Base-by-base conservation (phyloP, 53 echinoderm and acorn worm genomes). In the Patiria pectinifera region DNA sequence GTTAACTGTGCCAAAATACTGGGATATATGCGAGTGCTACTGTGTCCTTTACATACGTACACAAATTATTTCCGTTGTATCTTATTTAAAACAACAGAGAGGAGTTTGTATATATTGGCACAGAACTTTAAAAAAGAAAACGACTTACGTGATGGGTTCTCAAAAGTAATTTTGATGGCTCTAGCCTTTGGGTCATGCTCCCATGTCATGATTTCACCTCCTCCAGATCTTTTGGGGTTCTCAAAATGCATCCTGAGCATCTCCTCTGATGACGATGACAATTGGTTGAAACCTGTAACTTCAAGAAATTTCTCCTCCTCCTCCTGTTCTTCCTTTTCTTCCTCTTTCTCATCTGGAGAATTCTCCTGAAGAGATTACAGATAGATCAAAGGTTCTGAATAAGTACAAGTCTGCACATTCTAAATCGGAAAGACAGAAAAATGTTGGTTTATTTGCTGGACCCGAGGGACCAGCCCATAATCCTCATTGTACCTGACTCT, bases 181-280 rank as follows among this genome's bases (percentile, higher is more conserved):
- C 81, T 69, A 46, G 76, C 48, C 62, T 92, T 86, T 4, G 48
- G 13, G 4, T 89, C 80, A 23, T 26, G 69, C 18, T 85, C 69
- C 2, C 35, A 25, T 7, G 45, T 59, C 43, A 62, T 47, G 44
- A 93, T 85, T 8, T 89, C 83, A 4, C 93, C 91, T 69, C 93
- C 93, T 59, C 93, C 93, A 70, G 91, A 91, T 78, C 59, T 76
- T 8, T 76, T 35, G 11, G 14, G 15, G 66, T 84, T 93, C 71
- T 93, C 93, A 78, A 93, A 93, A 84, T 93, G 90, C 85, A 93
- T 71, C 78, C 60, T 66, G 21, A 93, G 18, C 48, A 84, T 53
- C 18, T 93, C 93, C 49, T 72, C 25, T 18, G 22, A 53, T 19
- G 84, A 90, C 8, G 60, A 22, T 5, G 62, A 35, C 35, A 35